phyloP scores from a whole-genome alignment of 2,888 invertebrate genomes.

The Ectobius pallidus region DNA sequence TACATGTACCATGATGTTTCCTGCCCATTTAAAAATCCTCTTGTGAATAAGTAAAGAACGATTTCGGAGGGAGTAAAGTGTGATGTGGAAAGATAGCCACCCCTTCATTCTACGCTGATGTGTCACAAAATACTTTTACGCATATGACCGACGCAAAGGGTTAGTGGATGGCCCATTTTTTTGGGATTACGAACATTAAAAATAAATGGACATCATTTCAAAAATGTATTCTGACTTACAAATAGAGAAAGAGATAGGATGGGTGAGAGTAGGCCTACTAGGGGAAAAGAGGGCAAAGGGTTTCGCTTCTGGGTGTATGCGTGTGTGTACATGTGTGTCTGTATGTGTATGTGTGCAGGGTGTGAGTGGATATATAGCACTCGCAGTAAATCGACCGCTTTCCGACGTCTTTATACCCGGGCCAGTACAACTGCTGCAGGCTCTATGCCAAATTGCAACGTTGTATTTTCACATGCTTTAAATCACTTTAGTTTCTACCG shows the following conservation, averaged over 20 bases:
- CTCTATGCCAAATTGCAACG: constrained; percentile 8
- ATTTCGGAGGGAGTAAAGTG: too few species aligned
- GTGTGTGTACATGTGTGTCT: too few species aligned
- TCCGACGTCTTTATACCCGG: background rate
- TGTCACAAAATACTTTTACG: too few species aligned
- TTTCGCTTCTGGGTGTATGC: background rate
- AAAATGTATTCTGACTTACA: background rate
- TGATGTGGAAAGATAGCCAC: too few species aligned
- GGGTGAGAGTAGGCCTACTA: too few species aligned
- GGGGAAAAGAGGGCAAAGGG: background rate
- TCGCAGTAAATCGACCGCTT: constrained; percentile 11
- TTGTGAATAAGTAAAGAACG: too few species aligned
- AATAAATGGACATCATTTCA: background rate
- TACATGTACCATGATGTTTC: too few species aligned
- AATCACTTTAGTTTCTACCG: constrained; percentile 8
- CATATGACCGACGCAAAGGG: too few species aligned
- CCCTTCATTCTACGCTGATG: too few species aligned
- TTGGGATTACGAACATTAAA: background rate
- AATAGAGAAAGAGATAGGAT: background rate
- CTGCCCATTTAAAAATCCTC: too few species aligned
- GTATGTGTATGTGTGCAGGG: constrained; percentile 2
- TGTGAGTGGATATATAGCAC: background rate
- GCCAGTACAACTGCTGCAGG: constrained; percentile 15
- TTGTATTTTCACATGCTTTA: background rate
- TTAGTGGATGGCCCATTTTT: too few species aligned